Evolutionary conservation across 2,888 invertebrate species (phyloP).

Genomic region (Pecten maximus): DNA sequence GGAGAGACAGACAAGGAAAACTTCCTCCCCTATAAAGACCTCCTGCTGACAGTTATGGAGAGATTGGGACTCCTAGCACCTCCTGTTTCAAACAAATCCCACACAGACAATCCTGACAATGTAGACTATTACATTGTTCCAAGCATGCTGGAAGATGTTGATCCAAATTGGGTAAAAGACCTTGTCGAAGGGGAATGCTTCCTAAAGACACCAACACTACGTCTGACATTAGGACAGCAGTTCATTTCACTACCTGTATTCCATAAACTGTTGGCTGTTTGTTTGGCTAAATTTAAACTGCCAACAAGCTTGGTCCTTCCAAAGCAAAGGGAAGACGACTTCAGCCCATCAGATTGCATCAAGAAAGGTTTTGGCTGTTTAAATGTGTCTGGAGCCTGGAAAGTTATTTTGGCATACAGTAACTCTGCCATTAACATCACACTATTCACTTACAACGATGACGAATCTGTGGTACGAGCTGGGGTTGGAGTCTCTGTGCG

Average conservation of each 20-base stretch:
- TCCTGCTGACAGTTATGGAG: neutral
- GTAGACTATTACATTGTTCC: neutral
- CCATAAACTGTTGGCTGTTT: neutral
- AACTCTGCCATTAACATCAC: neutral
- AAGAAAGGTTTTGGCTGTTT: slow-evolving; percentile 9
- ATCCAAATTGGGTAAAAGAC: neutral
- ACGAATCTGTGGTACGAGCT: neutral
- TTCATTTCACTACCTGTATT: neutral
- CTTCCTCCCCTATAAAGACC: neutral
- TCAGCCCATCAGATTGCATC: neutral
- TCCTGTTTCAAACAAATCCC: neutral
- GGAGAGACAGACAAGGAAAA: neutral
- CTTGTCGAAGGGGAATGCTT: neutral
- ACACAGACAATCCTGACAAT: neutral
- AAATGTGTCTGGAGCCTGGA: neutral
- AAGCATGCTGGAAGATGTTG: neutral
- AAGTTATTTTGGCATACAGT: neutral
- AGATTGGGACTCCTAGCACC: neutral
- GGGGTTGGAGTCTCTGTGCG: neutral
- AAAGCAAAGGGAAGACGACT: neutral
- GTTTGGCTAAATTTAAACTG: neutral
- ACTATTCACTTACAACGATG: neutral
- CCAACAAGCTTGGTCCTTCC: neutral
- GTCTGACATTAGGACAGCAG: neutral
- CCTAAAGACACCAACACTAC: neutral